A percentile compares a stretch with the other conserved stretches of the same genome.
These are phyloP conservation scores for Julus scanicus DNA, from an alignment of 2,888 invertebrate genomes.

Conservation along the genomic window DNA sequence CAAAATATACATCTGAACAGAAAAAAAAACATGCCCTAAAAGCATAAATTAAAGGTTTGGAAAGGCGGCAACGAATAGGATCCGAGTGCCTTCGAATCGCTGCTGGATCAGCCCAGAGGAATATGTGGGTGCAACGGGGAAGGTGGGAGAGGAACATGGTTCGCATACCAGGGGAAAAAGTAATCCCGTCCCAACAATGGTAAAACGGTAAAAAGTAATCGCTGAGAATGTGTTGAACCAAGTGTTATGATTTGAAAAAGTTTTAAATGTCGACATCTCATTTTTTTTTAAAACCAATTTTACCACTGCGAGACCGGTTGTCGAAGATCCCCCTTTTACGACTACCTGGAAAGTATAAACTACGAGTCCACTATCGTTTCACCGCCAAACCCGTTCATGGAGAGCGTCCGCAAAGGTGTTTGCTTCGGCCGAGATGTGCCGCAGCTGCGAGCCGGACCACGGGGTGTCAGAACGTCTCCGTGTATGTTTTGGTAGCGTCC, in stretches of 20 bases:
- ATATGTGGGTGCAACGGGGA: neutral
- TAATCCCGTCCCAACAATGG: neutral
- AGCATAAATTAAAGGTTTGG: neutral
- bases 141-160: neutral
- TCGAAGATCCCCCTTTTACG: neutral
- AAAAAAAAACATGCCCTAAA: neutral
- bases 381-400: neutral
- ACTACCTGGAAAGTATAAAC: neutral
- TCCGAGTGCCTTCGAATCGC: neutral
- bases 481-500: constrained; percentile 55
- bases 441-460: neutral
- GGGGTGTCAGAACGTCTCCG: constrained; percentile 55
- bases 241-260: no score
- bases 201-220: neutral
- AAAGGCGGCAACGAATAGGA: neutral
- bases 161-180: neutral
- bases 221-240: no score
- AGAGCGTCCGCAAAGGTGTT: neutral
- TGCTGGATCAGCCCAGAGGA: neutral
- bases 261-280: neutral
- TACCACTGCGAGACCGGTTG: neutral
- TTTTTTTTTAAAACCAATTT: neutral
- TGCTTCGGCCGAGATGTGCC: neutral
- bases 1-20: constrained; percentile 5
- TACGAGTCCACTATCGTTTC: neutral